Conservation (phyloP, 2,888 invertebrate genomes). For the Drosophila sordidula region DNA sequence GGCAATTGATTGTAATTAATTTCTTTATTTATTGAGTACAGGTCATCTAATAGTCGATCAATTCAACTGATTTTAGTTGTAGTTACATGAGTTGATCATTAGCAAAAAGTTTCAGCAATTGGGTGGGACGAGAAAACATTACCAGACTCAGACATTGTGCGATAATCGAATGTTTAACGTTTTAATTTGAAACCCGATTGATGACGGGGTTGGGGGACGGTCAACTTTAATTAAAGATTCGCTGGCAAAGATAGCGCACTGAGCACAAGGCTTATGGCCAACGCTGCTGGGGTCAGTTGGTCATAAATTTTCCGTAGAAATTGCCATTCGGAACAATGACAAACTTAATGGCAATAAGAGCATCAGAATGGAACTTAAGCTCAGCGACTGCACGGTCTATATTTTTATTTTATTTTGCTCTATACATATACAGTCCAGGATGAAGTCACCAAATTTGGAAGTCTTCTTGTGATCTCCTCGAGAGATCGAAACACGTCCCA, state of each 20-base stretch:
- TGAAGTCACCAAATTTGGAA: no score
- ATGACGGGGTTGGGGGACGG: not conserved
- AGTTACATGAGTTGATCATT: conserved; percentile 74
- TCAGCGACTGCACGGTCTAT: not conserved
- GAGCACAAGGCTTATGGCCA: conserved; percentile 25
- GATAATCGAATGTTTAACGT: conserved; percentile 79
- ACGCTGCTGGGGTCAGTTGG: conserved; percentile 35
- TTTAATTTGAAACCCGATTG: conserved; percentile 66
- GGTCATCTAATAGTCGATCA: conserved; percentile 12
- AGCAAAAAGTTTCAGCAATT: conserved; percentile 48
- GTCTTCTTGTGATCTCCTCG: no score
- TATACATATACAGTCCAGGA: no score
- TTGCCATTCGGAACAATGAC: conserved; percentile 23
- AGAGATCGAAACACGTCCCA: no score
- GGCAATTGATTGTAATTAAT: no score
- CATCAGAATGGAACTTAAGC: not conserved
- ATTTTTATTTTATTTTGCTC: not conserved
- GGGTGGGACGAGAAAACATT: conserved; percentile 27
- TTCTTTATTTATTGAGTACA: not conserved
- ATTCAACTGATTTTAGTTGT: conserved; percentile 31
- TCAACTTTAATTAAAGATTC: conserved; percentile 73
- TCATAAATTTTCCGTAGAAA: conserved; percentile 57
- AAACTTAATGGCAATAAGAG: conserved; percentile 29
- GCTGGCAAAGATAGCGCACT: conserved; percentile 45
- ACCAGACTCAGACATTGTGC: conserved; percentile 48